Conservation (phyloP, 2,888 invertebrate species). For the Himalopsyche anomala region DNA sequence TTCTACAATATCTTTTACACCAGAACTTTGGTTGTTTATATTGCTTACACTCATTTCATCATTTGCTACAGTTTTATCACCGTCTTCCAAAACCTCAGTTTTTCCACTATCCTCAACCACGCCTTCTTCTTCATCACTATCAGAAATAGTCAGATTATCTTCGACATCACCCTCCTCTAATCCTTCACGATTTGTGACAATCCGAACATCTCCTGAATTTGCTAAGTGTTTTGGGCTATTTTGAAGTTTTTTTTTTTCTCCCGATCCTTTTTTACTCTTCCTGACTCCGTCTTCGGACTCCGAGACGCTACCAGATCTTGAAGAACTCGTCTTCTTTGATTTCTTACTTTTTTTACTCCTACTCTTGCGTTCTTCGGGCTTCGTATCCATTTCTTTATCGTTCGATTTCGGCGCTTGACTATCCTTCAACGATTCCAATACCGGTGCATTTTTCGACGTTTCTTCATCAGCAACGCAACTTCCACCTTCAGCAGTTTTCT, state of each 20-base stretch:
- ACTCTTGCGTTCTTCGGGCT: constrained; percentile 50
- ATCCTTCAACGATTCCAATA: not conserved
- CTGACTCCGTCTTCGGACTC: constrained; percentile 7
- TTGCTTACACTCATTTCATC: not conserved
- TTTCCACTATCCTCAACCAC: not conserved
- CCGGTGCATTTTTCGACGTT: not conserved
- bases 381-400: not conserved
- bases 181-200: not conserved
- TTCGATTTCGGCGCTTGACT: not conserved
- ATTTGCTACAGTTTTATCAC: not conserved
- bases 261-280: constrained; percentile 51
- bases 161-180: not conserved
- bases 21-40: not conserved
- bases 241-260: constrained; percentile 60
- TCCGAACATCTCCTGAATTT: constrained; percentile 36
- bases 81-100: not conserved
- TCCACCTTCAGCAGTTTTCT: constrained; percentile 44
- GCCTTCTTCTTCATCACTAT: not conserved
- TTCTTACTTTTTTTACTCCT: constrained; percentile 66
- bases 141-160: not conserved
- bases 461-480: constrained; percentile 6
- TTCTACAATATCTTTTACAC: not conserved
- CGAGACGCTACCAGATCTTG: constrained; percentile 37
- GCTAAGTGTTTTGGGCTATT: constrained; percentile 58
- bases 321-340: constrained; percentile 69